A percentile compares a stretch with the other conserved stretches of the same genome.
Evolutionary conservation across 1,140 invertebrate genomes (phyloP).

Genomic region (Tetraneura akinire): DNA sequence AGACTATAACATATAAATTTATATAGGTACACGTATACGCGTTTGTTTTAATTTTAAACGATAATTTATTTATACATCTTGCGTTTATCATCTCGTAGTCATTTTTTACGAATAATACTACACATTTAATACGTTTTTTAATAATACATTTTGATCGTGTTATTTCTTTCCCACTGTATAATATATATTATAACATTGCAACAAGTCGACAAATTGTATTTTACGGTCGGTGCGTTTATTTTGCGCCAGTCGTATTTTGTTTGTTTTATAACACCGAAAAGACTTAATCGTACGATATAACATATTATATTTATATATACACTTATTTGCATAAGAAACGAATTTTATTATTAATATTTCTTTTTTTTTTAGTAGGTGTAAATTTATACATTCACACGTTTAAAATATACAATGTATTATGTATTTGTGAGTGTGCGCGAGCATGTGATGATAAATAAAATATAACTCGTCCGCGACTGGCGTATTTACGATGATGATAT

Average conservation of each 20-base stretch:
- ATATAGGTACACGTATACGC: not conserved
- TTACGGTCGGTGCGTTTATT: not conserved
- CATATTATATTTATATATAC: too few relatives aligned
- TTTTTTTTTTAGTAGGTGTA: conserved; percentile 3
- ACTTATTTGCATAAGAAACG: conserved; percentile 37
- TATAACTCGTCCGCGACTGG: not conserved
- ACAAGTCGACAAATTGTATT: conserved; percentile 29
- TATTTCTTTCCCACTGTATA: too few relatives aligned
- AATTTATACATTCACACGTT: not conserved
- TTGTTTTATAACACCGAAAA: not conserved
- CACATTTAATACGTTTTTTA: too few relatives aligned
- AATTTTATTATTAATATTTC: not conserved
- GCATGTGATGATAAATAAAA: not conserved
- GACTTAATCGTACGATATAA: too few relatives aligned
- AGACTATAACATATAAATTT: not conserved
- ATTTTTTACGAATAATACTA: too few relatives aligned
- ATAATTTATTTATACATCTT: not conserved
- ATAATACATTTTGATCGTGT: not conserved
- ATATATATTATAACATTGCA: too few relatives aligned
- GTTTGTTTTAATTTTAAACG: not conserved
- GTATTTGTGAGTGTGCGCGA: too few relatives aligned
- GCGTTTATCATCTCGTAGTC: not conserved
- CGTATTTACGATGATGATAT: too few relatives aligned
- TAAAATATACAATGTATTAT: not conserved
- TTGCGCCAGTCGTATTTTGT: not conserved